Evolutionary conservation across 2,888 invertebrate genomes (phyloP).

Genomic region (Zonitis immaculata): DNA sequence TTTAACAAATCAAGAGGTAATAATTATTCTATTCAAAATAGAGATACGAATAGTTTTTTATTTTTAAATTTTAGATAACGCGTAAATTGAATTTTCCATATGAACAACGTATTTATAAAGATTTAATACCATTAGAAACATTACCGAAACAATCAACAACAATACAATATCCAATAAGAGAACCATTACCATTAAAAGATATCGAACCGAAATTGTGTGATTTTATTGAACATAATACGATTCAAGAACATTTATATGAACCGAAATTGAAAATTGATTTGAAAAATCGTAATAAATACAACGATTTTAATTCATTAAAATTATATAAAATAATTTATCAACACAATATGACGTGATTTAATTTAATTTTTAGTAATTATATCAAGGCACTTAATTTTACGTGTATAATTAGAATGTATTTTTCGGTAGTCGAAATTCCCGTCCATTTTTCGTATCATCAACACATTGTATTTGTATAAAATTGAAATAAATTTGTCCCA

Average conservation of each 20-base stretch:
- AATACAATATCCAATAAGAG: slow-evolving; percentile 18
- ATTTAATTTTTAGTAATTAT: too few relatives aligned
- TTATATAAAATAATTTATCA: neutral
- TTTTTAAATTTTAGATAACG: slow-evolving; percentile 28
- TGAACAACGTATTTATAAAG: slow-evolving; percentile 30
- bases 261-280: neutral
- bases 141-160: slow-evolving; percentile 15
- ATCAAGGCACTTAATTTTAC: neutral
- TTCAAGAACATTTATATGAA: neutral
- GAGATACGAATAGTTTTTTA: neutral
- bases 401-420: slow-evolving; percentile 24
- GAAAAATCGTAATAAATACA: too few relatives aligned
- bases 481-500: slow-evolving; percentile 86
- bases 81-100: slow-evolving; percentile 32
- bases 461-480: slow-evolving; percentile 71
- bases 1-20: neutral
- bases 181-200: slow-evolving; percentile 28
- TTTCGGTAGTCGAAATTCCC: slow-evolving; percentile 52
- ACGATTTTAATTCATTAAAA: neutral
- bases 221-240: slow-evolving; percentile 27
- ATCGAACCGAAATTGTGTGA: slow-evolving; percentile 28
- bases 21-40: neutral
- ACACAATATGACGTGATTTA: neutral
- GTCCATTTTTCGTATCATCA: slow-evolving; percentile 52
- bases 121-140: slow-evolving; percentile 30